Base-by-base conservation (phyloP, 2,113 vertebrate genomes). In the Bubalus kerabau region DNA sequence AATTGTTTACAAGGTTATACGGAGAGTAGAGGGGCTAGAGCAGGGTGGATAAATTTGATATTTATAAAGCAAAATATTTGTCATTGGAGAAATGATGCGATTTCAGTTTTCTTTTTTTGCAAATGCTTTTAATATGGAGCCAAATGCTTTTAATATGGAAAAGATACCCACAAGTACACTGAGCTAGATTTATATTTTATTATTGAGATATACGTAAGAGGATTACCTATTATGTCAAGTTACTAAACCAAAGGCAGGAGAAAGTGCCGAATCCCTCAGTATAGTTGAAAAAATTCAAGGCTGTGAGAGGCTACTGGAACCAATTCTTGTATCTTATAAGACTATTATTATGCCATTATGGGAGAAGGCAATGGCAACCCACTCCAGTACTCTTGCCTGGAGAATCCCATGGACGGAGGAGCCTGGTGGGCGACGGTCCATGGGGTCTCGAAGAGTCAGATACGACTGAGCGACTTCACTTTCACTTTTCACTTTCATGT, bases 61-160 rank as follows among this genome's bases (percentile, higher is more conserved):
- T 83, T 71, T 50, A 96, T 93, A 89, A 94, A 78, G 50, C 91
- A 97, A 97, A 71, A 97, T 97, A 97, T 95, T 96, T 97, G 94
- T 96, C 86, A 74, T 85, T 78, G 67, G 78, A 91, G 67, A 59
- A 92, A 90, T 95, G 92, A 91, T 0, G 32, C 50, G 88, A 92
- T 87, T 93, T 94, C 86, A 92, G 76, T 86, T 89, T 96, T 92
- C 78, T 67, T 97, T 56, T 89, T 97, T 97, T 93, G 50, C 67
- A 88, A 97, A 90, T 30, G 28, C 59, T 30, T 62, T 62, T 60
- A 28, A 60, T 60, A 60, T 60, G 28, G 43, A 94, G 46, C 81
- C 40, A 87, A 62, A n/a, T 57, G 52, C 40, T 80, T 95, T 97
- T 74, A 81, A 92, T 54, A 78, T 93, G 96, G 82, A 60, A 89